A percentile compares a stretch with the other conserved stretches of the same genome.
Evolutionary conservation across 2,113 vertebrate genomes (phyloP).

Genomic region (Anser brachyrhynchus): DNA sequence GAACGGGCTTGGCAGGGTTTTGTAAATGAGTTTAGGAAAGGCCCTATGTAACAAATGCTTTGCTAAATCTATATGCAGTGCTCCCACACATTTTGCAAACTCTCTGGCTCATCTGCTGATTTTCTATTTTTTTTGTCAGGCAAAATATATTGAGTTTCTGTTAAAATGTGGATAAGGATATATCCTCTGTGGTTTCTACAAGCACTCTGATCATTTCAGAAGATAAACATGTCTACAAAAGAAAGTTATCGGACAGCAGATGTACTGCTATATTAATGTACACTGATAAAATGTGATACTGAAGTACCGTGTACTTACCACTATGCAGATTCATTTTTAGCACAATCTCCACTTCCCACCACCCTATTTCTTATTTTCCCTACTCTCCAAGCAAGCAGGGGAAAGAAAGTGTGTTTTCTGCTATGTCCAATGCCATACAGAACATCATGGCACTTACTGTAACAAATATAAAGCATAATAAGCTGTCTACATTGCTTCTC

Average conservation of each 20-base stretch:
- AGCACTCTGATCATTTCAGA: neutral
- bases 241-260: neutral
- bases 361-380: fast-evolving
- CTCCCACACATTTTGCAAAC: fast-evolving
- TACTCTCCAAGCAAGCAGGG: neutral
- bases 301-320: neutral
- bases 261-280: neutral
- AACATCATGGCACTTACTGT: too few species aligned
- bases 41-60: fast-evolving
- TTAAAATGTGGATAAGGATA: neutral
- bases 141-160: neutral
- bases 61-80: fast-evolving
- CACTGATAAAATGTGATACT: neutral
- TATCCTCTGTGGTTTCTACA: neutral
- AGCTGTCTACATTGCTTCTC: neutral
- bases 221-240: neutral
- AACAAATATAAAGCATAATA: neutral
- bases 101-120: neutral
- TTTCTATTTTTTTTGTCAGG: neutral
- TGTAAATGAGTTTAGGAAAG: fast-evolving
- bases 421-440: neutral
- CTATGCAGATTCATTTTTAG: fast-evolving
- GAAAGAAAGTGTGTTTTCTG: fast-evolving
- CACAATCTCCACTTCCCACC: neutral
- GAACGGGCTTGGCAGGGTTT: fast-evolving